Evolutionary conservation across 23 tunicate genomes (phyloP).

Genomic region (Pegea sp.): DNA sequence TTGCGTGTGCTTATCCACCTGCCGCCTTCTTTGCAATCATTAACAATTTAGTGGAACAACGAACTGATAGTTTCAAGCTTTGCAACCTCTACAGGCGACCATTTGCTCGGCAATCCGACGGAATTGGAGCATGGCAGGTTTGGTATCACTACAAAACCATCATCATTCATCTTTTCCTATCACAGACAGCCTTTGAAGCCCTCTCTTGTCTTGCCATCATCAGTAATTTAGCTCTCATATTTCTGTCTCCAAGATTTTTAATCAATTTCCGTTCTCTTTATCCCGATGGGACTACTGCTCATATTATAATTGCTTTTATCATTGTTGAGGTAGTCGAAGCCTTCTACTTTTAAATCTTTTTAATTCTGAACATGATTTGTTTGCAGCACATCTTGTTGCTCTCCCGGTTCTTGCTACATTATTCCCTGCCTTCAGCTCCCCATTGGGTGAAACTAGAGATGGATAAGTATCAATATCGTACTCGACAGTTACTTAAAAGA

Average conservation of each 20-base stretch:
- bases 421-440: slow-evolving; percentile 11
- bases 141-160: too few species aligned
- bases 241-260: slow-evolving; percentile 17
- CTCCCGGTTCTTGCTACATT: slow-evolving; percentile 5
- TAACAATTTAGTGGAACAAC: slow-evolving; percentile 30
- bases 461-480: slow-evolving; percentile 8
- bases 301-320: slow-evolving; percentile 5
- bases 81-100: slow-evolving; percentile 35
- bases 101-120: slow-evolving; percentile 7
- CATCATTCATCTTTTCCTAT: too few species aligned
- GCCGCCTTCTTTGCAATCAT: slow-evolving; percentile 38
- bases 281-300: slow-evolving; percentile 5
- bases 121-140: slow-evolving; percentile 51
- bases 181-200: slow-evolving; percentile 31
- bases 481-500: slow-evolving; percentile 26
- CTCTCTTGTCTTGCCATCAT: slow-evolving; percentile 26
- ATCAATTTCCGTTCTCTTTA: slow-evolving; percentile 2
- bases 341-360: neutral
- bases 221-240: slow-evolving; percentile 24
- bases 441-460: slow-evolving; percentile 16
- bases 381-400: slow-evolving; percentile 20
- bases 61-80: slow-evolving; percentile 45
- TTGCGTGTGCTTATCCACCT: slow-evolving; percentile 31
- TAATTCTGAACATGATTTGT: neutral
- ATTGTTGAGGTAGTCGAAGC: slow-evolving; percentile 12